These are phyloP conservation scores for Electrona antarctica DNA, from an alignment of 2,113 vertebrate species.

Conservation along the genomic window DNA sequence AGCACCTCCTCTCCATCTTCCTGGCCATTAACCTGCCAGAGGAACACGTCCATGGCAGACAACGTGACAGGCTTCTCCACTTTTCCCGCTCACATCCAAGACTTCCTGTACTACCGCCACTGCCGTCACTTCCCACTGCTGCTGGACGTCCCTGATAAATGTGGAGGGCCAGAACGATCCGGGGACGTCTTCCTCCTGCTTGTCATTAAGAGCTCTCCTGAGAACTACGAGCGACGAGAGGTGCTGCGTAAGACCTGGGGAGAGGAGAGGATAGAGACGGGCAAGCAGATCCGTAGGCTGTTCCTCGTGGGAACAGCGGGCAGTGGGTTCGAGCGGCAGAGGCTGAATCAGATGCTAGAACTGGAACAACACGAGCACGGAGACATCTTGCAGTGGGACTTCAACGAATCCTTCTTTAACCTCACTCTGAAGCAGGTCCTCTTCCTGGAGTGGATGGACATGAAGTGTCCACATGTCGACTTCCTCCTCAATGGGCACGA, in stretches of 20 bases:
- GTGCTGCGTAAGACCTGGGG: constrained; percentile 82
- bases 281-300: constrained; percentile 65
- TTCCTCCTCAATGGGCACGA: constrained; percentile 82
- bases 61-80: constrained; percentile 38
- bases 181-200: constrained; percentile 74
- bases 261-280: constrained; percentile 54
- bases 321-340: background rate
- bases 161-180: constrained; percentile 38
- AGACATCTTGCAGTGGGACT: constrained; percentile 85
- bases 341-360: constrained; percentile 68
- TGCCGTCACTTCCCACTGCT: constrained; percentile 71
- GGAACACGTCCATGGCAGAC: constrained; percentile 39
- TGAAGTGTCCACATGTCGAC: constrained; percentile 54
- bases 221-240: constrained; percentile 76
- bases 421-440: constrained; percentile 84
- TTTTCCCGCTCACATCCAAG: constrained; percentile 35
- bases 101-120: constrained; percentile 65
- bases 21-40: constrained; percentile 8
- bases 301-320: constrained; percentile 71
- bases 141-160: constrained; percentile 54
- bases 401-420: constrained; percentile 83
- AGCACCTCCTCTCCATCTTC: background rate
- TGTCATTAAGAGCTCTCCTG: constrained; percentile 77
- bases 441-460: constrained; percentile 78
- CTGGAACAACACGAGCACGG: constrained; percentile 65